Base-by-base conservation (phyloP, 1,140 invertebrate species). In the Drosophila teissieri region DNA sequence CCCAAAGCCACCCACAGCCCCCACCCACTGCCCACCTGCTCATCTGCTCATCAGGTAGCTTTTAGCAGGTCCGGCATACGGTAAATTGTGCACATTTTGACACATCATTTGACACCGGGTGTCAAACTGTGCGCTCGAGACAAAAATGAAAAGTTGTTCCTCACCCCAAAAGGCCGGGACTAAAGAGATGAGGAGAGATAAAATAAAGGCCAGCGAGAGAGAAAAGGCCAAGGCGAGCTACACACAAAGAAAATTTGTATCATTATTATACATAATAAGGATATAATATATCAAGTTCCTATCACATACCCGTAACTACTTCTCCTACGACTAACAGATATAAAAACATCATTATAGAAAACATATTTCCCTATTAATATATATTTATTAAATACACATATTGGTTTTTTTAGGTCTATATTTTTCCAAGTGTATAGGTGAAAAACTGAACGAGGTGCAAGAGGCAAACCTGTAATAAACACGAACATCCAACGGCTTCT, bases 51-150 rank as follows among this genome's bases (percentile, higher is more conserved):
- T 56, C 68, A 72, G 68, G 53, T 42, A 54, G 68, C 68, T 72
- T 72, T 72, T 72, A 72, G 68, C 53, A 39, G 55, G 64, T 73
- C 72, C 65, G 27, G 70, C 78, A 79, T 86, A 81, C 54, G 78
- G 75, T 86, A 86, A 79, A 86, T 83, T 83, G 69, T 78, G 80
- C 80, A 83, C 80, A 83, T 86, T 86, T 86, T 86, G 83, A 86
- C 83, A 86, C 83, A 86, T 86, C 82, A 86, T 86, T 86, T 86
- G 83, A 86, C 83, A 86, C 74, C 75, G 78, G 56, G 75, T 86
- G 83, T 86, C 83, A 86, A 81, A 80, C 82, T 73, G 56, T 73
- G 63, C 55, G 62, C 76, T 53, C 61, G 58, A 77, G 76, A 84
- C 76, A 72, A 75, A 86, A 86, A 86, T 86, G 83, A 86, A 86